Evolutionary conservation across 2,797 vertebrate genomes (phyloP).

Genomic region (Cuculus canorus): DNA sequence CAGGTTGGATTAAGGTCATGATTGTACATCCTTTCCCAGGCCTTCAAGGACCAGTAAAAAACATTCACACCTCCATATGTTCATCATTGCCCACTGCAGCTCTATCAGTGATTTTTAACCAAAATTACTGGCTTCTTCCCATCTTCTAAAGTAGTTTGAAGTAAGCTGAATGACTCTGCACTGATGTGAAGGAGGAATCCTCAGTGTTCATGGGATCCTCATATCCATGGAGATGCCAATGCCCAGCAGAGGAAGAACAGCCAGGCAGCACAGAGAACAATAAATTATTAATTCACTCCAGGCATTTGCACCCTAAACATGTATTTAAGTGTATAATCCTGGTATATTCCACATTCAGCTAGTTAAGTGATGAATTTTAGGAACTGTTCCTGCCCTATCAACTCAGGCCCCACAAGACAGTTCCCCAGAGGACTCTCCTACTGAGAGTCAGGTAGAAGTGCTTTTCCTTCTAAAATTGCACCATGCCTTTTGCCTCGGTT

Average conservation of each 20-base stretch:
- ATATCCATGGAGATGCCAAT: not conserved
- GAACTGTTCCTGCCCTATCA: not conserved
- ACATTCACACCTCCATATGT: not conserved
- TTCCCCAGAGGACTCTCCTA: not conserved
- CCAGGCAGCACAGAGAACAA: not conserved
- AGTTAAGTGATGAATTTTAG: not conserved
- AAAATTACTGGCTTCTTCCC: not conserved
- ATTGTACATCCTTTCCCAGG: not conserved
- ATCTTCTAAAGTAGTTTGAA: not conserved
- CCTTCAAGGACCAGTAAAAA: not conserved
- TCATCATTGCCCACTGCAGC: not conserved
- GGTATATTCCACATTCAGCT: not conserved
- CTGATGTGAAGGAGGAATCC: not conserved
- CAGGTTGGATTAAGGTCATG: not conserved
- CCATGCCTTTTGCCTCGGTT: not conserved
- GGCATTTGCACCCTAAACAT: not conserved
- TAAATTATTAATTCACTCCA: not conserved
- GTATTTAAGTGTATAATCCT: conserved; percentile 3
- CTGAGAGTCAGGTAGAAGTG: not conserved
- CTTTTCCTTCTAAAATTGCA: not conserved
- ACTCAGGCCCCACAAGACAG: not conserved
- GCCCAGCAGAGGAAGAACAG: not conserved
- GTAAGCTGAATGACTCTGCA: not conserved
- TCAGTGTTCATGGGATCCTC: not conserved
- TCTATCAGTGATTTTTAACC: not conserved